Conservation (phyloP, 2,113 vertebrate genomes). For the Pionites leucogaster region DNA sequence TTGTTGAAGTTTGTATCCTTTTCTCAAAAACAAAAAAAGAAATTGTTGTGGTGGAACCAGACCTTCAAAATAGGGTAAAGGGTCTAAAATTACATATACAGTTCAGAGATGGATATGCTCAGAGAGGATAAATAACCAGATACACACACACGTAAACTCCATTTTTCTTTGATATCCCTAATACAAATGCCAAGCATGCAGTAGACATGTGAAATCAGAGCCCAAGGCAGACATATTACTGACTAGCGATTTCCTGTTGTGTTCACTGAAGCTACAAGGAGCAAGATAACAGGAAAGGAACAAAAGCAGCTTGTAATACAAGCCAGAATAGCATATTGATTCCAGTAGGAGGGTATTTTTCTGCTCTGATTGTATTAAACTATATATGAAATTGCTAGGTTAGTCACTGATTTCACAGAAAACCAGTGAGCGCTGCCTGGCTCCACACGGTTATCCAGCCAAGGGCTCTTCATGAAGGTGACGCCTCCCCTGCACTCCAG, state of each 20-base stretch:
- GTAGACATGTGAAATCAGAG: not conserved
- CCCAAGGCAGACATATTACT: not conserved
- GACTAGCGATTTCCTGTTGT: not conserved
- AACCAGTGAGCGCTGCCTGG: not conserved
- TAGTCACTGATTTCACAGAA: not conserved
- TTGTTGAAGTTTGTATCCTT: not conserved
- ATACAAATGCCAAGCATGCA: not conserved
- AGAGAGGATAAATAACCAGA: not conserved
- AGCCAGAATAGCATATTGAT: not conserved
- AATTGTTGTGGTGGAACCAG: not conserved
- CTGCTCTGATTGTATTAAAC: not conserved
- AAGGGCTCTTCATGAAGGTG: not conserved
- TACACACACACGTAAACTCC: not conserved
- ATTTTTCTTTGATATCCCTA: not conserved
- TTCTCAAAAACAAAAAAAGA: not conserved
- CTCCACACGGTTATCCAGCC: not conserved
- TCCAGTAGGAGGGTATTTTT: not conserved
- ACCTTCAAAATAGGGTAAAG: not conserved
- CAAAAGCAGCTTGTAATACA: conserved; percentile 33
- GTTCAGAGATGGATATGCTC: not conserved
- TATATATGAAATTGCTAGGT: not conserved
- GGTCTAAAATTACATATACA: not conserved
- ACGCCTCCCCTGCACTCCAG: not conserved
- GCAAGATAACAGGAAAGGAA: not conserved
- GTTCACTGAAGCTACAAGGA: not conserved